A percentile compares a stretch with the other conserved stretches of the same genome.
Conservation (phyloP, 2,113 vertebrate genomes). For the Festucalex cinctus region DNA sequence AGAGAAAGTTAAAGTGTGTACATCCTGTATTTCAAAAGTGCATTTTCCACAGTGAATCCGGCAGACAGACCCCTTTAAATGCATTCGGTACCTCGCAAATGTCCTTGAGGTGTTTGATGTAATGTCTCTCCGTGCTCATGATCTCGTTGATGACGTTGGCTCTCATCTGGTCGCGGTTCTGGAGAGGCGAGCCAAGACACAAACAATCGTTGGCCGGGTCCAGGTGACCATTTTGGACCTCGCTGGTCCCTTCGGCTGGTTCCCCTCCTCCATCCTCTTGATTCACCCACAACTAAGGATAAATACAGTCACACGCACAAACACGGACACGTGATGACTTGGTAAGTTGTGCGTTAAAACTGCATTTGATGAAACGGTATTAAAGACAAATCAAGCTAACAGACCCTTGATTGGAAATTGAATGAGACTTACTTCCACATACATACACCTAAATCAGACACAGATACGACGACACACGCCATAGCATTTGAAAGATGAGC, state of each 20-base stretch:
- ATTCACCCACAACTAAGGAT: conserved; percentile 94
- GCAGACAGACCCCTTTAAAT: too few species aligned
- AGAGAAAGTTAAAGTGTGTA: too few species aligned
- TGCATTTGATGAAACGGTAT: conserved; percentile 8
- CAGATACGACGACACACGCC: conserved; percentile 30
- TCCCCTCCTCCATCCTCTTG: conserved; percentile 91
- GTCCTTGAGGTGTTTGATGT: conserved; percentile 99
- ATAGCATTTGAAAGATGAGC: conserved; percentile 27
- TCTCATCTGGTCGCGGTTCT: conserved; percentile 99
- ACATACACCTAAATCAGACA: background rate
- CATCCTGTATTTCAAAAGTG: too few species aligned
- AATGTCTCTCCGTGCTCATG: conserved; percentile 98
- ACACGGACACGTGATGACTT: conserved; percentile 13
- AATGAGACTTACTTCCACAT: background rate
- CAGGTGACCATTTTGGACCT: conserved; percentile 94
- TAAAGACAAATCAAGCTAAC: too few species aligned
- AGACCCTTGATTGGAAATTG: conserved; percentile 1
- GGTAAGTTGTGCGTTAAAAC: background rate
- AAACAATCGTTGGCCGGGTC: conserved; percentile 94
- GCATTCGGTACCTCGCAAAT: conserved; percentile 87
- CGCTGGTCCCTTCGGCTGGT: conserved; percentile 84
- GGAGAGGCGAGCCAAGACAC: conserved; percentile 88
- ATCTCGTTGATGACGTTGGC: conserved; percentile 99
- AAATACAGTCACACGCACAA: conserved; percentile 34
- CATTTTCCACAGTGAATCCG: too few species aligned